Evolutionary conservation across 2,113 vertebrate species (phyloP).

Genomic region (Pseudolaguvia tuberculata): DNA sequence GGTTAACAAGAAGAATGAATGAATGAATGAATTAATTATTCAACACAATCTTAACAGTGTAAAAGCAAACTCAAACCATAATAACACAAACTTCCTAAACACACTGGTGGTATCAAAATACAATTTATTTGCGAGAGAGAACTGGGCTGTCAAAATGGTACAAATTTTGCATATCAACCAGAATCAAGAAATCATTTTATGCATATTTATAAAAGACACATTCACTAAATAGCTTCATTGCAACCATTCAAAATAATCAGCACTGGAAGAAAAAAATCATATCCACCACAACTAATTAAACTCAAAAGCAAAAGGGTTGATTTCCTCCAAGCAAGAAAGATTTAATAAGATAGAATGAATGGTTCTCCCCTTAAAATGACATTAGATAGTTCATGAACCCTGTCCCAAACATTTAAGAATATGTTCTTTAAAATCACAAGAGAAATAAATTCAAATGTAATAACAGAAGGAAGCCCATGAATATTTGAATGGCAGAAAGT

Average conservation of each 20-base stretch:
- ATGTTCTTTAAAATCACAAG: constrained; percentile 22
- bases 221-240: constrained; percentile 50
- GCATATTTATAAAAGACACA: constrained; percentile 71
- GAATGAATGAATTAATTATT: too few relatives aligned
- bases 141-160: constrained; percentile 67
- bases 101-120: constrained; percentile 70
- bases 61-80: neutral
- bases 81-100: neutral
- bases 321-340: neutral
- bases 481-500: neutral
- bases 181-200: constrained; percentile 66
- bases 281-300: constrained; percentile 10
- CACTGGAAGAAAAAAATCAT: constrained; percentile 33
- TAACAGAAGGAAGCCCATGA: neutral
- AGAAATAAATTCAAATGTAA: neutral
- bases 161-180: constrained; percentile 72
- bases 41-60: neutral
- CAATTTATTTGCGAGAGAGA: constrained; percentile 69
- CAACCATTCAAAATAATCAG: constrained; percentile 52
- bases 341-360: constrained; percentile 5
- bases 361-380: neutral
- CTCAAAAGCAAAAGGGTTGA: neutral
- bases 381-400: neutral
- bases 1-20: too few relatives aligned
- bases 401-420: constrained; percentile 3